A percentile compares a stretch with the other conserved stretches of the same genome.
These are phyloP conservation scores for Anneissia japonica DNA, from an alignment of 35 echinoderm and acorn worm genomes.

Conservation along the genomic window DNA sequence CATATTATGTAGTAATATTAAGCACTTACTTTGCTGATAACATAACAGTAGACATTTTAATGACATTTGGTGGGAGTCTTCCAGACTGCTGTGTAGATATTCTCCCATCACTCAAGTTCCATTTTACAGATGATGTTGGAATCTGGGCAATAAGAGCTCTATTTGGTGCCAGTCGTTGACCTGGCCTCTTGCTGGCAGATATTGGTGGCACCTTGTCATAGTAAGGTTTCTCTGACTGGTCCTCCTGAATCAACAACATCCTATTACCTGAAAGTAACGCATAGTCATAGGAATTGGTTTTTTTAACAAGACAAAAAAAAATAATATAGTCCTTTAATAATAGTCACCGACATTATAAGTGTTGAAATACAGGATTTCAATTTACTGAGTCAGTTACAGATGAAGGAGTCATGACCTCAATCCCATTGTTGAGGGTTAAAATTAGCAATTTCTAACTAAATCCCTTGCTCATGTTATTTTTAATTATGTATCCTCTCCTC, in stretches of 20 bases:
- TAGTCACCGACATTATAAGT: too few relatives aligned
- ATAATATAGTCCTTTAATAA: too few relatives aligned
- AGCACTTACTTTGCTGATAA: conserved; percentile 51
- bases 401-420: too few relatives aligned
- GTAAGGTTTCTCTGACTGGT: neutral
- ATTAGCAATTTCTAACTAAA: too few relatives aligned
- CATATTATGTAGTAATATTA: neutral
- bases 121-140: neutral
- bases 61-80: conserved; percentile 46
- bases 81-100: conserved; percentile 20
- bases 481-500: too few relatives aligned
- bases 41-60: conserved; percentile 89
- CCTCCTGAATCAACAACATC: neutral
- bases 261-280: neutral
- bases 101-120: neutral
- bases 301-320: conserved; percentile 12
- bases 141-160: neutral
- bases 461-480: too few relatives aligned
- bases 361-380: too few relatives aligned
- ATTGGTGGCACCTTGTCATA: neutral
- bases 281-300: neutral
- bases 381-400: too few relatives aligned
- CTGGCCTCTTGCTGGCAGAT: neutral
- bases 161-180: neutral
- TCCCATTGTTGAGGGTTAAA: too few relatives aligned